These are phyloP conservation scores for Sphecodes monilicornis DNA, from an alignment of 2,888 invertebrate genomes.

Conservation along the genomic window DNA sequence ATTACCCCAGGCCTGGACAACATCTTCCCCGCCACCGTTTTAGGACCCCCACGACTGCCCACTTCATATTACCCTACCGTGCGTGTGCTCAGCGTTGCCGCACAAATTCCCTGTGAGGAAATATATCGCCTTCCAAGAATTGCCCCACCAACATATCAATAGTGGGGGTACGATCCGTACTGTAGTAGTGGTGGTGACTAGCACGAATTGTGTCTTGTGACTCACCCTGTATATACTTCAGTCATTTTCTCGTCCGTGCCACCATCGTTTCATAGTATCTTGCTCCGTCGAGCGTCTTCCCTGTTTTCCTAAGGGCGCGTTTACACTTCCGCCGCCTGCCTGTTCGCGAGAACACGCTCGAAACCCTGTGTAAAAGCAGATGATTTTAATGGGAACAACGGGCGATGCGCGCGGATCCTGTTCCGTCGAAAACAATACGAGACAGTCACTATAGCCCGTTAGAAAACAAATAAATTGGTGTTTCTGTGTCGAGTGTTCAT, in stretches of 20 bases:
- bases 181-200: background rate
- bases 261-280: slow-evolving; percentile 10
- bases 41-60: too few species aligned
- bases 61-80: too few species aligned
- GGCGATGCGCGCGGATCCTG: background rate
- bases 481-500: background rate
- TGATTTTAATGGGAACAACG: slow-evolving; percentile 6
- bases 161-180: background rate
- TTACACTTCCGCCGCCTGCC: slow-evolving; percentile 12
- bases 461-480: background rate
- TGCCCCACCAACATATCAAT: background rate
- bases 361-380: background rate
- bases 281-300: slow-evolving; percentile 16
- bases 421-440: background rate
- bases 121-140: background rate
- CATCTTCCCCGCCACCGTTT: too few species aligned
- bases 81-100: too few species aligned
- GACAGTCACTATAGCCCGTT: background rate
- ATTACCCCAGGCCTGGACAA: too few species aligned
- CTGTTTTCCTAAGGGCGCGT: slow-evolving; percentile 21
- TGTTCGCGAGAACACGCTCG: background rate
- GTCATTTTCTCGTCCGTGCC: slow-evolving; percentile 26
- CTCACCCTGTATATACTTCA: slow-evolving; percentile 36
- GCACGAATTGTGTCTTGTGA: background rate
- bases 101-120: background rate